These are phyloP conservation scores for Paguma larvata DNA, from an alignment of 2,797 vertebrate genomes.

Conservation along the genomic window DNA sequence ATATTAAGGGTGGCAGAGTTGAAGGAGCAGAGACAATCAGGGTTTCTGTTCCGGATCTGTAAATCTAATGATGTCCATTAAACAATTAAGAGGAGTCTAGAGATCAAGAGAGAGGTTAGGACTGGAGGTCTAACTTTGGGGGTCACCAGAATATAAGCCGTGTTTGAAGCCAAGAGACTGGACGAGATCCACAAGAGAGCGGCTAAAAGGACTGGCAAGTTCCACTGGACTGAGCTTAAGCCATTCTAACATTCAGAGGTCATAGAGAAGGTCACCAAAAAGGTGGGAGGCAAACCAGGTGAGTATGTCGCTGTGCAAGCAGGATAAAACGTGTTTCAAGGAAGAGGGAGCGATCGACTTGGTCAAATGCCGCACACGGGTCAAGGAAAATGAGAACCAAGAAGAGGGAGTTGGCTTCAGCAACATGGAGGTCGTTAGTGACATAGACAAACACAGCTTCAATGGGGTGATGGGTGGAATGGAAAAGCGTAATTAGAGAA, in stretches of 20 bases:
- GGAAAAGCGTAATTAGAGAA: neutral
- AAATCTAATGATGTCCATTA: neutral
- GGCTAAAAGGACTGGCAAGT: neutral
- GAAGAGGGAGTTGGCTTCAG: neutral
- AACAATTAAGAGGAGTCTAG: neutral
- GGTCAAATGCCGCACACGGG: neutral
- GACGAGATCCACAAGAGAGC: neutral
- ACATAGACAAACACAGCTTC: neutral
- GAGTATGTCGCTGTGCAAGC: neutral
- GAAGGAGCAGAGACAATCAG: neutral
- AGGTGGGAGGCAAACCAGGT: neutral
- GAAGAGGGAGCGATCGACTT: neutral
- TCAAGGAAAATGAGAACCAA: neutral
- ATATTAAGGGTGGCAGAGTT: neutral
- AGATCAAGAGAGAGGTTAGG: neutral
- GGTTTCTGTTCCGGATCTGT: neutral
- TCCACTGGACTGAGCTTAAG: neutral
- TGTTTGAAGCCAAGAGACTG: neutral
- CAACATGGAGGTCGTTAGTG: neutral
- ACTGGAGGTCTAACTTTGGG: neutral
- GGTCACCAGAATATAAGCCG: neutral
- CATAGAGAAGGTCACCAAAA: neutral
- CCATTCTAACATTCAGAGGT: neutral
- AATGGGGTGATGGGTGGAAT: neutral
- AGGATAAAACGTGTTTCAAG: neutral